Conservation (phyloP, 2,113 vertebrate species). For the Dasyprocta punctata region DNA sequence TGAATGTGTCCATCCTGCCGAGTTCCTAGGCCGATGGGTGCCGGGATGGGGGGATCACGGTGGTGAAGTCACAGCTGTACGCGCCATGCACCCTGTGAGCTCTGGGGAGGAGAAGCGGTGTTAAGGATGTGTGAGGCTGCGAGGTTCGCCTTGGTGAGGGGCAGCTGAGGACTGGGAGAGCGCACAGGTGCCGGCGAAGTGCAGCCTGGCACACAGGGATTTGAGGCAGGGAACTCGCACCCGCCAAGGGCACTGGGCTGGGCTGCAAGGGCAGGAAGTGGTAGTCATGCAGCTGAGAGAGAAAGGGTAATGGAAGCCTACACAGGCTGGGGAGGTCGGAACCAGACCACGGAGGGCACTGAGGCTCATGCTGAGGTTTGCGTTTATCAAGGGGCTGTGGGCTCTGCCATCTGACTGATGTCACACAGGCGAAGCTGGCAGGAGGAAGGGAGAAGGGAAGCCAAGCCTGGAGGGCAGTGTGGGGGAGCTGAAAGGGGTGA, state of each 20-base stretch:
- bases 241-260: background rate
- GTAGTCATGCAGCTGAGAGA: background rate
- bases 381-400: background rate
- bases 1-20: no score
- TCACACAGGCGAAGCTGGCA: background rate
- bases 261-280: background rate
- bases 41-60: background rate
- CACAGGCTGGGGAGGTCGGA: background rate
- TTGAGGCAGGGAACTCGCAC: background rate
- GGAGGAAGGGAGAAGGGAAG: background rate
- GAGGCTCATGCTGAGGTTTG: background rate
- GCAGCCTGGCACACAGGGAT: background rate
- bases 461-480: no score
- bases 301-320: background rate
- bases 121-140: background rate
- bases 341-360: background rate
- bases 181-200: background rate
- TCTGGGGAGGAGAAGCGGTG: background rate
- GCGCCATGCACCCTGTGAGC: background rate
- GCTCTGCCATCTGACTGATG: background rate
- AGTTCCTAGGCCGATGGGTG: background rate
- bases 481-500: background rate
- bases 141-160: background rate
- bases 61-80: background rate
- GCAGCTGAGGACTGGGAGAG: background rate